Percentiles rank a stretch among this genome's conserved stretches.
phyloP scores from a whole-genome alignment of 2,888 invertebrate species.

The Polydrusus pterygomalis region DNA sequence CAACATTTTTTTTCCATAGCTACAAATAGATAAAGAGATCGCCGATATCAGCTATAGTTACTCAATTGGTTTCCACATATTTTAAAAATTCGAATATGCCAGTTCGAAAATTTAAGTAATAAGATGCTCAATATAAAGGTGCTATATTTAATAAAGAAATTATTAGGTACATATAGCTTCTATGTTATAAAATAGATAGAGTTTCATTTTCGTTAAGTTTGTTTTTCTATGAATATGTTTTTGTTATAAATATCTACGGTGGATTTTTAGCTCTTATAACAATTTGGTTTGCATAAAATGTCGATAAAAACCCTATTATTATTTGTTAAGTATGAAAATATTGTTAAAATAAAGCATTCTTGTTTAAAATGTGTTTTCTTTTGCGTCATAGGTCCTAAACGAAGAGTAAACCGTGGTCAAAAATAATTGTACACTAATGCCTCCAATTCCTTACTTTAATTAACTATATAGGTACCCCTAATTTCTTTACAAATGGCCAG shows the following conservation, averaged over 20 bases:
- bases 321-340: background rate
- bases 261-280: slow-evolving; percentile 10
- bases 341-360: slow-evolving; percentile 2
- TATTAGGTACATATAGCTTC: background rate
- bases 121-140: slow-evolving; percentile 15
- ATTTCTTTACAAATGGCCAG: no score
- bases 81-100: background rate
- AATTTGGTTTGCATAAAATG: background rate
- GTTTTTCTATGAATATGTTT: background rate
- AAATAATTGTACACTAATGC: no score
- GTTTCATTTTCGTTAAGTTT: slow-evolving; percentile 6
- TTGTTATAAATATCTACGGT: background rate
- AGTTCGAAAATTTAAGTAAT: background rate
- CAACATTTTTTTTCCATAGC: no score
- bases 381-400: no score
- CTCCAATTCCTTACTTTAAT: no score
- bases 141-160: slow-evolving; percentile 5
- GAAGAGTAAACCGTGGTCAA: no score
- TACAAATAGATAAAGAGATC: no score
- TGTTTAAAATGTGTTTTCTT: slow-evolving; percentile 1
- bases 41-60: no score
- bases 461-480: no score
- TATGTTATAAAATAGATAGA: background rate
- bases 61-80: no score
- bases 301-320: background rate